Evolutionary conservation across 2,888 invertebrate species (phyloP).

Genomic region (Agriopis leucophaearia): DNA sequence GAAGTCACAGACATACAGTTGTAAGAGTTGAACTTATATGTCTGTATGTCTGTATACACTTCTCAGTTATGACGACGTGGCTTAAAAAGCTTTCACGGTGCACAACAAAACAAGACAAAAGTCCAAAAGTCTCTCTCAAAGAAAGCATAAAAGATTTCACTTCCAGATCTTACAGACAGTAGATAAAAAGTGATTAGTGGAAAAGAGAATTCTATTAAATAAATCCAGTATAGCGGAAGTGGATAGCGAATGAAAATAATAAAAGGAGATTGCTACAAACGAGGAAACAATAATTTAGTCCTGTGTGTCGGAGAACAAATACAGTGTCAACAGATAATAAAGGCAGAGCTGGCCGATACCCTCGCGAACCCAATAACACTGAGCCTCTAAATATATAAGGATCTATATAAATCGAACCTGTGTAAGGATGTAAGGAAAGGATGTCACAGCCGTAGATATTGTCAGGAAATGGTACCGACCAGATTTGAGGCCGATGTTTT

Average conservation of each 20-base stretch:
- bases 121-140: slow-evolving; percentile 4
- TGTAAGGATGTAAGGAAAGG: slow-evolving; percentile 66
- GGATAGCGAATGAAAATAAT: slow-evolving; percentile 50
- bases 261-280: slow-evolving; percentile 57
- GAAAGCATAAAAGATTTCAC: slow-evolving; percentile 8
- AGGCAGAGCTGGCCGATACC: slow-evolving; percentile 63
- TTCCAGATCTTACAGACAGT: slow-evolving; percentile 16
- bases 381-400: slow-evolving; percentile 62
- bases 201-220: slow-evolving; percentile 52
- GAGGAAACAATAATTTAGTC: slow-evolving; percentile 66
- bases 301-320: slow-evolving; percentile 66
- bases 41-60: too few species aligned
- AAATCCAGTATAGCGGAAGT: slow-evolving; percentile 47
- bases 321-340: slow-evolving; percentile 74
- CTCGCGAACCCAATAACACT: slow-evolving; percentile 64
- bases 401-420: slow-evolving; percentile 60
- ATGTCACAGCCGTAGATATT: slow-evolving; percentile 63
- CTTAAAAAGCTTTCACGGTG: not conserved
- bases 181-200: slow-evolving; percentile 49
- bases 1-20: too few species aligned
- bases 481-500: slow-evolving; percentile 60
- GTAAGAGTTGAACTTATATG: too few species aligned
- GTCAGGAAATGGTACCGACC: slow-evolving; percentile 58
- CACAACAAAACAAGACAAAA: slow-evolving; percentile 5
- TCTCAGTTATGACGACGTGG: too few species aligned